phyloP scores from a whole-genome alignment of 2,113 vertebrate genomes.

The Phoenicopterus ruber region DNA sequence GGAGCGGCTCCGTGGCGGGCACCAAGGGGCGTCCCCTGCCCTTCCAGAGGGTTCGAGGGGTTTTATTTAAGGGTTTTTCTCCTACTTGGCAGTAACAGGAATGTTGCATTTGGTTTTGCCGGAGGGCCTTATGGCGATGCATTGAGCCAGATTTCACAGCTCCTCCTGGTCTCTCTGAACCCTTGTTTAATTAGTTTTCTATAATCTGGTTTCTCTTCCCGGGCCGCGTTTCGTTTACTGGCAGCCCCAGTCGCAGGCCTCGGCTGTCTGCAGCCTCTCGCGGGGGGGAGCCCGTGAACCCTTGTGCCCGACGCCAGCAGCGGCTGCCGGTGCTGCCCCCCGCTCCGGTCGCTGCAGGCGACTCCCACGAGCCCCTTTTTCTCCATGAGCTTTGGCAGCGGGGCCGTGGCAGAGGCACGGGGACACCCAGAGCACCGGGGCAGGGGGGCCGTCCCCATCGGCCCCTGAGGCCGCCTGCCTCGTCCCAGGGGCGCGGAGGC shows the following conservation, averaged over 20 bases:
- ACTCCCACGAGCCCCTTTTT: neutral
- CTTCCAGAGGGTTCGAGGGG: neutral
- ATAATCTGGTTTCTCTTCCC: neutral
- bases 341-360: fast-evolving
- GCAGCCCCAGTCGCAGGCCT: too few relatives aligned
- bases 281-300: neutral
- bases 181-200: neutral
- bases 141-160: neutral
- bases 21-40: neutral
- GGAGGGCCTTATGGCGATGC: neutral
- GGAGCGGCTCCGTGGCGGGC: neutral
- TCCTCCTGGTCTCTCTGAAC: neutral
- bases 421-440: neutral
- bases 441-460: neutral
- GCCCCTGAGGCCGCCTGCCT: neutral
- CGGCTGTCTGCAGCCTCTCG: neutral
- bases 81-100: neutral
- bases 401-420: neutral
- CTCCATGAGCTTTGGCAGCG: neutral
- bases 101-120: neutral
- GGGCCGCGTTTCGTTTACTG: neutral
- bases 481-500: neutral
- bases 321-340: neutral
- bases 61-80: neutral
- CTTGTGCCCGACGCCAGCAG: neutral